Conservation (phyloP, 1,140 invertebrate species). For the Megalonaias nervosa region DNA sequence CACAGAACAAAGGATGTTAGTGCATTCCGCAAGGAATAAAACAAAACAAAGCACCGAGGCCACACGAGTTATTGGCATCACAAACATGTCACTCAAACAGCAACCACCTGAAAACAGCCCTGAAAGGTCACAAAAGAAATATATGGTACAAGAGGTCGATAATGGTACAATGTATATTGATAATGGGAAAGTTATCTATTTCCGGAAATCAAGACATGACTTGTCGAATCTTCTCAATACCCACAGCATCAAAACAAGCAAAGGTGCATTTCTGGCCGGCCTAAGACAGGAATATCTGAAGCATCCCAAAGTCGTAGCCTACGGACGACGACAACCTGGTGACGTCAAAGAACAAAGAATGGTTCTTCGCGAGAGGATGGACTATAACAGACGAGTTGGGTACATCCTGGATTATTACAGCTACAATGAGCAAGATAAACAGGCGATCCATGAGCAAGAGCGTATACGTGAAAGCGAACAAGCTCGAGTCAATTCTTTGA, state of each 20-base stretch:
- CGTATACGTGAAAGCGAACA: constrained; percentile 15
- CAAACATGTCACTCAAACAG: constrained; percentile 6
- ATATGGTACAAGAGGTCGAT: constrained; percentile 39
- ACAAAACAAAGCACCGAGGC: constrained; percentile 16
- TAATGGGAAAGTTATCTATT: constrained; percentile 49
- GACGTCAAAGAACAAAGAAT: constrained; percentile 7
- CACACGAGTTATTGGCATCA: constrained; percentile 11
- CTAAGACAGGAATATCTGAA: constrained; percentile 53
- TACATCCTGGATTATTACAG: constrained; percentile 54
- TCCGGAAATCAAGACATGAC: constrained; percentile 44
- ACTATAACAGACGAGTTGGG: constrained; percentile 51
- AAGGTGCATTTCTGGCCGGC: constrained; percentile 47
- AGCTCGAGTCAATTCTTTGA: constrained; percentile 3
- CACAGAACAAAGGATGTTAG: not conserved
- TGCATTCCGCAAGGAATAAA: constrained; percentile 1
- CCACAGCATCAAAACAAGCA: constrained; percentile 20
- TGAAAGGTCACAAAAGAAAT: constrained; percentile 30
- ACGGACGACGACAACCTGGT: constrained; percentile 8
- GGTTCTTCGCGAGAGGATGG: constrained; percentile 39
- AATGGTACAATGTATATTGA: constrained; percentile 52
- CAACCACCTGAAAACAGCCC: constrained; percentile 11
- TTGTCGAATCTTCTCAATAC: constrained; percentile 40
- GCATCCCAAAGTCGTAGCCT: constrained; percentile 36
- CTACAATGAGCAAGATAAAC: constrained; percentile 35
- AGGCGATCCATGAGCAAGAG: constrained; percentile 21